phyloP scores from a whole-genome alignment of 92 coral and sea anemone genomes.

The Muricea muricata region DNA sequence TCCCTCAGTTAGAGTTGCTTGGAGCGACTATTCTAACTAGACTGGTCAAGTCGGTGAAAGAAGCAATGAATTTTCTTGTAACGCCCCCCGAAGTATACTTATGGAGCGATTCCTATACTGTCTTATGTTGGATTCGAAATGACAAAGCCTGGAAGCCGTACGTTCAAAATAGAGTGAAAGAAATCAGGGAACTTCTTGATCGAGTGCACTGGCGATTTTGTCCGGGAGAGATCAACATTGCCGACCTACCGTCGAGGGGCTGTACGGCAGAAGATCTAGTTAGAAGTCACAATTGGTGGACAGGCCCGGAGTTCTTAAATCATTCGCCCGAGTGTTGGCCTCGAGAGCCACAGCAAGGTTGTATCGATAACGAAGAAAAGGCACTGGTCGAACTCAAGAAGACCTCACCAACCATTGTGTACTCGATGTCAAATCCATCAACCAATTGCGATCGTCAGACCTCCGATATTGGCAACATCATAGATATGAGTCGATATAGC shows the following conservation, averaged over 20 bases:
- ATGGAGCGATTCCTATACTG: conserved; percentile 15
- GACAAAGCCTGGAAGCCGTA: conserved; percentile 14
- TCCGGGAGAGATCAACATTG: conserved; percentile 11
- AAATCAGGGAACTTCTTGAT: conserved; percentile 13
- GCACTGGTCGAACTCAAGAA: no score
- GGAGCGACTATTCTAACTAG: conserved; percentile 25
- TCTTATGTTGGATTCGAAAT: conserved; percentile 12
- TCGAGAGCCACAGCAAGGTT: no score
- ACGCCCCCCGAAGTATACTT: conserved; percentile 17
- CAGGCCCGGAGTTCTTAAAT: no score
- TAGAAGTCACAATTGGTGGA: no score
- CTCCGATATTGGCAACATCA: no score
- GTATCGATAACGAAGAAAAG: no score
- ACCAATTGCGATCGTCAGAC: no score
- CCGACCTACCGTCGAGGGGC: conserved; percentile 23
- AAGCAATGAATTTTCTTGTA: background rate
- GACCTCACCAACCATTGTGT: no score
- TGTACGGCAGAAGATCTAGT: background rate
- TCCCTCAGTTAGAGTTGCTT: conserved; percentile 19
- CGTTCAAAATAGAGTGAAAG: conserved; percentile 13
- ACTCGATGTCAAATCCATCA: no score
- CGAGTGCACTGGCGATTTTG: conserved; percentile 7
- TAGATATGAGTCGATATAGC: no score
- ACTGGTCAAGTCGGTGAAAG: conserved; percentile 22
- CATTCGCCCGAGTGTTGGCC: no score